Base-by-base conservation (phyloP, 2,888 invertebrate species). In the Calliphora vomitoria region DNA sequence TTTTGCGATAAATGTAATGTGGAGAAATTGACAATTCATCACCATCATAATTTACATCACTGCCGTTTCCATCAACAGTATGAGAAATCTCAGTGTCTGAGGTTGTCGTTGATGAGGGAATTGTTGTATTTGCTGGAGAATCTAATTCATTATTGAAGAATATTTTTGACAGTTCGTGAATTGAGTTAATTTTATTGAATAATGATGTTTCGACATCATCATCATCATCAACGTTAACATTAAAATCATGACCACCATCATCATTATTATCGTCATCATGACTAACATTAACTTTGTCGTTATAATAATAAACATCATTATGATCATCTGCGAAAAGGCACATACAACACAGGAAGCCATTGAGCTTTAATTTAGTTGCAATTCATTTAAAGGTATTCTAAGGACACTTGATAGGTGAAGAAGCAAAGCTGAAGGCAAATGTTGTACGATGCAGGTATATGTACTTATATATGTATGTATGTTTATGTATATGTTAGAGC, bases 1-100 rank as follows among this genome's bases (percentile, higher is more conserved):
- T 91, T 80, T 90, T 91, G 66, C 89, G 90, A 85, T 90, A 89
- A 86, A 91, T 90, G 89, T 90, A 91, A 89, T 92, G 91, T 69
- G 58, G 35, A 20, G 58, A 66, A 35, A 60, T 55, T 18, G 75
- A 11, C 64, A 75, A 66, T 18, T 72, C 58, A 41, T 74, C 47
- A 41, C 68, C 68, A 78, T 53, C 62, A 64, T 55, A 68, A n/a
- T 4, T 18, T 20, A 13, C n/a, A 15, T 60, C 53, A 47, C 8
- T 38, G 11, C 8, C 50, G 47, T 69, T 74, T 41, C 13, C 58
- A 8, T 1, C 18, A 53, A 18, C 44, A n/a, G 25, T 20, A 18
- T 53, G n/a, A 35, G 8, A 18, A 71, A 58, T 58, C 6, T 71
- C 66, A 78, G 41, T 41, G 10, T n/a, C 60, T 18, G 60, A 15